phyloP scores from a whole-genome alignment of 2,888 invertebrate species.

The Scaptodrosophila latifasciaeformis region DNA sequence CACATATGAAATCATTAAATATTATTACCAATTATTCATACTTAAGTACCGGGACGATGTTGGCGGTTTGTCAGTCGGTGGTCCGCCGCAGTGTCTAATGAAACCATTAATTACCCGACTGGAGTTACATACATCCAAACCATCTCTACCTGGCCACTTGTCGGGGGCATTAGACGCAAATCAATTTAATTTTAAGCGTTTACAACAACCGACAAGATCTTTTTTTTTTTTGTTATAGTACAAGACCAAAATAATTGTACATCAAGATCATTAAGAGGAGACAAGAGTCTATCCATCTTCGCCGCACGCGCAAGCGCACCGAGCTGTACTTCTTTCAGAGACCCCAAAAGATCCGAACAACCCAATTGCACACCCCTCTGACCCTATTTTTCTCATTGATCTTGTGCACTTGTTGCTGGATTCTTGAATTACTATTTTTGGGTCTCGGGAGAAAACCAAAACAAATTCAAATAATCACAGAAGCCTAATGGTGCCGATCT shows the following conservation, averaged over 20 bases:
- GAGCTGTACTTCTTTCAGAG: too few relatives aligned
- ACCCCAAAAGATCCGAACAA: too few relatives aligned
- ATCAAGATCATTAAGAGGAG: too few relatives aligned
- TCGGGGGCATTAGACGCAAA: conserved; percentile 69
- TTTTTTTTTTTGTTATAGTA: too few relatives aligned
- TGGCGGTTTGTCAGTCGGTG: conserved; percentile 14
- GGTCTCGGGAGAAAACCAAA: conserved; percentile 15
- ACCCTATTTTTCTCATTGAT: conserved; percentile 60
- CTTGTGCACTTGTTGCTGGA: conserved; percentile 27
- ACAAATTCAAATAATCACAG: conserved; percentile 36
- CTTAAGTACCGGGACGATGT: conserved; percentile 57
- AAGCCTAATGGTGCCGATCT: conserved; percentile 31
- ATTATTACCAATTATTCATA: conserved; percentile 70
- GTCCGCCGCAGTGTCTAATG: conserved; percentile 63
- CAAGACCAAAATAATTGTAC: too few relatives aligned
- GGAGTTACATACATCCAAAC: conserved; percentile 1
- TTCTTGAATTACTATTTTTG: conserved; percentile 1
- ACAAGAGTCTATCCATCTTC: too few relatives aligned
- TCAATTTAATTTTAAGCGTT: conserved; percentile 70
- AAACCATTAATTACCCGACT: conserved; percentile 62
- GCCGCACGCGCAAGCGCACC: too few relatives aligned
- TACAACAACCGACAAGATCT: conserved; percentile 49
- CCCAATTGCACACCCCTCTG: too few relatives aligned
- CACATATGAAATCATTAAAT: conserved; percentile 64
- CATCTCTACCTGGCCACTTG: conserved; percentile 48